A percentile compares a stretch with the other conserved stretches of the same genome.
Evolutionary conservation across 2,113 vertebrate species (phyloP).

Genomic region (Caranx melampygus): DNA sequence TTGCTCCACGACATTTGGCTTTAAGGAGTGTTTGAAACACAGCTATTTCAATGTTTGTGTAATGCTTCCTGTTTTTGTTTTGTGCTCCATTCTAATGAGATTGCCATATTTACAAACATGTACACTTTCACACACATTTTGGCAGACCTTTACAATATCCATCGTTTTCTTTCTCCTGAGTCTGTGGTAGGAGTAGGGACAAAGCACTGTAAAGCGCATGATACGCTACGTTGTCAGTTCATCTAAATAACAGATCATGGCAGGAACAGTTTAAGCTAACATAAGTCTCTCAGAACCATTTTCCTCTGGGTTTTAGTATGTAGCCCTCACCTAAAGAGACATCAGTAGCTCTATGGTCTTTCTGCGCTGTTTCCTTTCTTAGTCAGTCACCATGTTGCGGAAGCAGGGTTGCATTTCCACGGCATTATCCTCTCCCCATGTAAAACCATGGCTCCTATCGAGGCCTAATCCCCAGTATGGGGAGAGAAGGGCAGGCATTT

Average conservation of each 20-base stretch:
- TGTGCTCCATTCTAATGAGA: constrained; percentile 38
- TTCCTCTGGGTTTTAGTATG: constrained; percentile 36
- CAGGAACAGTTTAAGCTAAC: constrained; percentile 42
- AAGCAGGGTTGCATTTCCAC: constrained; percentile 71
- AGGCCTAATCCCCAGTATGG: constrained; percentile 72
- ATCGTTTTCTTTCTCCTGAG: background rate
- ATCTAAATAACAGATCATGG: constrained; percentile 46
- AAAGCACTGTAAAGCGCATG: constrained; percentile 5
- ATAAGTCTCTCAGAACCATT: constrained; percentile 35
- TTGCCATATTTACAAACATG: constrained; percentile 26
- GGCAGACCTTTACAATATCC: background rate
- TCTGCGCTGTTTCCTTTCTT: constrained; percentile 52
- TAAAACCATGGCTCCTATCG: constrained; percentile 70
- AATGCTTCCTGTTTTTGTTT: background rate
- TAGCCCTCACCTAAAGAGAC: constrained; percentile 59
- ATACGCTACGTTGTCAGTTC: constrained; percentile 23
- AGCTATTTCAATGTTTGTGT: constrained; percentile 39
- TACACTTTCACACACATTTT: background rate
- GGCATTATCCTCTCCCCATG: constrained; percentile 72
- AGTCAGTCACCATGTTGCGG: constrained; percentile 51
- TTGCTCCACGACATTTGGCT: constrained; percentile 1
- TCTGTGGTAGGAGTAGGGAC: background rate
- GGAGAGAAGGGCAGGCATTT: constrained; percentile 63
- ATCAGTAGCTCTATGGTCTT: constrained; percentile 55
- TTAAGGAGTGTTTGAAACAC: constrained; percentile 3